These are phyloP conservation scores for Aphelenchoides fujianensis DNA, from an alignment of 1,140 invertebrate species.

Conservation along the genomic window DNA sequence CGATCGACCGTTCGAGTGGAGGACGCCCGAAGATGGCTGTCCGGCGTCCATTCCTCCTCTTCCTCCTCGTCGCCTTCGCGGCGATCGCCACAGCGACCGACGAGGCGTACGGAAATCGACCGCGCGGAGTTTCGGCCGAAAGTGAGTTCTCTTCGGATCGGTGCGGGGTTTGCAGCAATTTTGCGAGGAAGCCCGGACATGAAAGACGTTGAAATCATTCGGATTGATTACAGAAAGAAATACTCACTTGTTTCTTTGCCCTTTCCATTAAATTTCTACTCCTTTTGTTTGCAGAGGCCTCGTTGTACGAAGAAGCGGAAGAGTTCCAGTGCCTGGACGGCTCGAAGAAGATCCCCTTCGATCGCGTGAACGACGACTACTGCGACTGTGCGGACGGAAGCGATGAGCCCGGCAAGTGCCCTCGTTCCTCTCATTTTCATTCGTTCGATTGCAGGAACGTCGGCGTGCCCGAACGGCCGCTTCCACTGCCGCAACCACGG, in stretches of 20 bases:
- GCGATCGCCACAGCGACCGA: too few relatives aligned
- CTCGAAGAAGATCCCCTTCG: slow-evolving; percentile 76
- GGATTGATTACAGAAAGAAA: too few relatives aligned
- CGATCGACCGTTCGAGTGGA: too few relatives aligned
- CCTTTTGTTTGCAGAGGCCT: too few relatives aligned
- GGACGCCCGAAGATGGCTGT: too few relatives aligned
- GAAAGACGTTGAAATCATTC: not conserved
- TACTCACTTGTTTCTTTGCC: slow-evolving; percentile 8
- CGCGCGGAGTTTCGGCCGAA: slow-evolving; percentile 40
- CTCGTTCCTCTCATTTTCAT: slow-evolving; percentile 65
- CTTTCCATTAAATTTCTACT: not conserved
- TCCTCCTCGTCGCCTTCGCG: too few relatives aligned
- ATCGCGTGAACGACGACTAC: slow-evolving; percentile 91
- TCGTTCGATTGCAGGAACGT: slow-evolving; percentile 74
- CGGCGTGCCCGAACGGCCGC: slow-evolving; percentile 78
- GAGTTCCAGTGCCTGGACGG: slow-evolving; percentile 88
- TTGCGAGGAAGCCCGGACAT: too few relatives aligned
- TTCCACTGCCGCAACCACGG: slow-evolving; percentile 91
- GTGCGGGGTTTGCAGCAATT: too few relatives aligned
- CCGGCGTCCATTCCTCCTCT: too few relatives aligned
- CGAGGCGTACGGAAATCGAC: slow-evolving; percentile 37
- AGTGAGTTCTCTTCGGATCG: too few relatives aligned
- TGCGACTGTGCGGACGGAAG: slow-evolving; percentile 87
- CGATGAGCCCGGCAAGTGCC: slow-evolving; percentile 84
- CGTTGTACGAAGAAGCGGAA: slow-evolving; percentile 61